Base-by-base conservation (phyloP, 2,888 invertebrate species). In the Mythimna impura region DNA sequence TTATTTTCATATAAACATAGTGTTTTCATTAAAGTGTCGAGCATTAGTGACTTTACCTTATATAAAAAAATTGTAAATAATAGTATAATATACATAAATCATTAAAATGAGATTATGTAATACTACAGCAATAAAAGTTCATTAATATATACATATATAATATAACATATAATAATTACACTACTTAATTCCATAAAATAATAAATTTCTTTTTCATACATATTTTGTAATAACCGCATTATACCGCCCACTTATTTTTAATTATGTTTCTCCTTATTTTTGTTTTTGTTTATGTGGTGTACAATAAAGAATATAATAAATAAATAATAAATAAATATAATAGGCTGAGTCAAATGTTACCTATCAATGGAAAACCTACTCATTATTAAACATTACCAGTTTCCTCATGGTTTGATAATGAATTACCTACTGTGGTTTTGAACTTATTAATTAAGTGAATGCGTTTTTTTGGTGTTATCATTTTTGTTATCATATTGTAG, bases 341-440 rank as follows among this genome's bases (percentile, higher is more conserved):
- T n/a, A n/a, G 0, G 30, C 1, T 65, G 43, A 64, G 20, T 78
- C 71, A 78, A 47, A 57, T 1, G 8, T 25, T 34, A 43, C 36
- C 10, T 62, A 65, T 62, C 47, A 63, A 71, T 78, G n/a, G 61
- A 25, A 55, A 68, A 66, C 47, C 58, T 12, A 36, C 34, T 65
- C 43, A 57, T 58, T 61, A 81, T 66, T 69, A 52, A 68, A 34
- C n/a, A 60, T 63, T 67, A 71, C 25, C 25, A 67, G 50, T 73
- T 82, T 80, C 83, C 83, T 82, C 43, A 30, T 58, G 8, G 1
- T 40, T 61, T 54, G 22, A 6, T 40, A 66, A 68, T 40, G 66
- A 66, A 82, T 67, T 71, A 30, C 30, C 30, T 30, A 40, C 4
- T 82, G 82, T 25, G 61, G 78, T 82, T 82, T 71, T 57, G 14